Conservation (phyloP, 2,797 vertebrate species). For the Syndactyla subalaris region DNA sequence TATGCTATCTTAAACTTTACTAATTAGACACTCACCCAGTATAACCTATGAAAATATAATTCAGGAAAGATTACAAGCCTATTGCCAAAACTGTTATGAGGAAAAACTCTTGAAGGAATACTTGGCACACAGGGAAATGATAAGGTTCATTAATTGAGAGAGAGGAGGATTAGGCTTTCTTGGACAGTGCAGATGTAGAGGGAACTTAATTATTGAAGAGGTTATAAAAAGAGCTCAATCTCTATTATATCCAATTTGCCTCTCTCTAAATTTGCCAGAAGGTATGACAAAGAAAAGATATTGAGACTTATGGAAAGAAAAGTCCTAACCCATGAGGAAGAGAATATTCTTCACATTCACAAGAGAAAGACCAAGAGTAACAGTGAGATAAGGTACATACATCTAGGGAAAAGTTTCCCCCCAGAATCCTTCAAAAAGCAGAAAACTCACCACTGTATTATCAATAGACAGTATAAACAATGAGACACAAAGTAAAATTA, state of each 20-base stretch:
- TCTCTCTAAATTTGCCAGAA: slow-evolving; percentile 45
- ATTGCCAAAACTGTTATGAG: background rate
- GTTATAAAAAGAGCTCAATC: slow-evolving; percentile 61
- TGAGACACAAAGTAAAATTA: background rate
- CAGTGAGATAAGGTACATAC: background rate
- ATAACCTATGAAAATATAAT: background rate
- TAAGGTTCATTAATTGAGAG: slow-evolving; percentile 1
- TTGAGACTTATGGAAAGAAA: slow-evolving; percentile 13
- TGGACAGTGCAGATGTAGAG: slow-evolving; percentile 24
- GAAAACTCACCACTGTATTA: background rate
- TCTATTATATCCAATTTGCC: slow-evolving; percentile 38
- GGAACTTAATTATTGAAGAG: slow-evolving; percentile 66
- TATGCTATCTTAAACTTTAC: background rate
- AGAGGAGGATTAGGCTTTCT: background rate
- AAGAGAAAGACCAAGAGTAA: background rate
- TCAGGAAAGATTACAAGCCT: background rate
- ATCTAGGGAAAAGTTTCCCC: background rate
- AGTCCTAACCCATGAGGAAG: background rate
- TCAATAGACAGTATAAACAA: background rate
- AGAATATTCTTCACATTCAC: background rate
- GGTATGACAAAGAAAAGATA: slow-evolving; percentile 35
- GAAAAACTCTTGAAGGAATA: slow-evolving; percentile 21
- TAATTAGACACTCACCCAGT: background rate
- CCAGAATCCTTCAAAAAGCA: background rate
- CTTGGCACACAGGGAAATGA: background rate